Conservation (phyloP, 1,140 invertebrate species). For the Heliconius hewitsoni region DNA sequence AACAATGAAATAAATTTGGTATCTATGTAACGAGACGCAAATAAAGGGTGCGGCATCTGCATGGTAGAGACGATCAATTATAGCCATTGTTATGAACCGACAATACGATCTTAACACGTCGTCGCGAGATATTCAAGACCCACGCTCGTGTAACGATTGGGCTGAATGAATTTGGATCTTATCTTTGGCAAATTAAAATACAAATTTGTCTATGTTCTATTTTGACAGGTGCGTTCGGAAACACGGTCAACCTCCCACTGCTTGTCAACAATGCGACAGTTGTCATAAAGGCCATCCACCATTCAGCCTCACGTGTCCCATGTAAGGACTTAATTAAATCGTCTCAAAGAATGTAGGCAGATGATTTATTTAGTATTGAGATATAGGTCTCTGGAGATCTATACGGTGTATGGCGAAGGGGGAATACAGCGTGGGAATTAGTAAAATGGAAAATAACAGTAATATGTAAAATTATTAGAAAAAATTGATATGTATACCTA, state of each 20-base stretch:
- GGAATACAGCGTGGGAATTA: conserved; percentile 25
- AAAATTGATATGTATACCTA: neutral
- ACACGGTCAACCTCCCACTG: conserved; percentile 70
- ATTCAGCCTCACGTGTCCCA: conserved; percentile 71
- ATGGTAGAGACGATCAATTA: conserved; percentile 72
- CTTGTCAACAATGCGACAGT: conserved; percentile 66
- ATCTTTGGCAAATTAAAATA: conserved; percentile 36
- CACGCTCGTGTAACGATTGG: conserved; percentile 36
- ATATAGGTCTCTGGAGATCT: conserved; percentile 48
- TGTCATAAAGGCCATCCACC: conserved; percentile 55
- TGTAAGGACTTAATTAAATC: conserved; percentile 76
- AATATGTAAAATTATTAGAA: neutral
- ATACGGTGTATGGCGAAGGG: conserved; percentile 12
- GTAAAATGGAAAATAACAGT: neutral
- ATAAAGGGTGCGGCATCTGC: conserved; percentile 75
- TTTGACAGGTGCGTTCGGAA: conserved; percentile 74
- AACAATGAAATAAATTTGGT: conserved; percentile 65
- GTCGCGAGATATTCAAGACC: conserved; percentile 62
- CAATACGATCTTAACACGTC: conserved; percentile 68
- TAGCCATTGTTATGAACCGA: conserved; percentile 63
- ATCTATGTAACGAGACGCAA: conserved; percentile 49
- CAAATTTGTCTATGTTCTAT: conserved; percentile 39
- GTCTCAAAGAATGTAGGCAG: conserved; percentile 61
- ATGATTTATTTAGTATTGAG: conserved; percentile 59
- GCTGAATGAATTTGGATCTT: conserved; percentile 42